A percentile compares a stretch with the other conserved stretches of the same genome.
Evolutionary conservation across 2,888 invertebrate species (phyloP).

Genomic region (Lasius platythorax): DNA sequence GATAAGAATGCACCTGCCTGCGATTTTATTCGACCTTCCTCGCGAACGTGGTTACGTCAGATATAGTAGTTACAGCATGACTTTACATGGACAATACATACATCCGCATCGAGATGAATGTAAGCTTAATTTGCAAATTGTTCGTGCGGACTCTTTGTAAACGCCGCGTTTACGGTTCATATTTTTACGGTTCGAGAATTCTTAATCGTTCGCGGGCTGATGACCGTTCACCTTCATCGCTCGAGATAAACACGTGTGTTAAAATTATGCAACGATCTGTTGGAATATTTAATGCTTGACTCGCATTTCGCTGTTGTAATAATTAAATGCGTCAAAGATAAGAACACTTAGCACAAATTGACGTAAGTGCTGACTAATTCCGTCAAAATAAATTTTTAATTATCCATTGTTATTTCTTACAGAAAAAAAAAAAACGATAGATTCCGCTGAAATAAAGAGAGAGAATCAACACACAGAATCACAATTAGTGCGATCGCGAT

Average conservation of each 20-base stretch:
- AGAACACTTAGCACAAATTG: constrained; percentile 11
- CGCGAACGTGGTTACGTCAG: constrained; percentile 37
- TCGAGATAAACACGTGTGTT: neutral
- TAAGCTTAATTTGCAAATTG: constrained; percentile 11
- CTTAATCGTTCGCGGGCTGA: neutral
- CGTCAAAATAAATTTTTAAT: neutral
- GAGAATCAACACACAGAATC: neutral
- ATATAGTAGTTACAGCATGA: neutral
- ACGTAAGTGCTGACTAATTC: constrained; percentile 2
- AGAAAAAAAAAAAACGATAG: neutral
- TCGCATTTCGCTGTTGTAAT: constrained; percentile 25
- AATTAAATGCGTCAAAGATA: constrained; percentile 29
- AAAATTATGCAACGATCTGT: neutral
- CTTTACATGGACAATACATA: neutral
- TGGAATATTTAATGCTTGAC: constrained; percentile 15
- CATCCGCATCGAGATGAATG: neutral
- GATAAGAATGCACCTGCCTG: constrained; percentile 20
- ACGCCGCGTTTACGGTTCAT: neutral
- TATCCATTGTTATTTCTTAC: neutral
- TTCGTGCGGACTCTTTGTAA: neutral
- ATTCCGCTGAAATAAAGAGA: neutral
- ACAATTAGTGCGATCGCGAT: neutral
- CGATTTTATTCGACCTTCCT: constrained; percentile 40
- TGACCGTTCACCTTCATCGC: constrained; percentile 7
- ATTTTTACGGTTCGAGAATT: neutral